phyloP scores from a whole-genome alignment of 1,140 invertebrate species.

The Leptinotarsa texana region DNA sequence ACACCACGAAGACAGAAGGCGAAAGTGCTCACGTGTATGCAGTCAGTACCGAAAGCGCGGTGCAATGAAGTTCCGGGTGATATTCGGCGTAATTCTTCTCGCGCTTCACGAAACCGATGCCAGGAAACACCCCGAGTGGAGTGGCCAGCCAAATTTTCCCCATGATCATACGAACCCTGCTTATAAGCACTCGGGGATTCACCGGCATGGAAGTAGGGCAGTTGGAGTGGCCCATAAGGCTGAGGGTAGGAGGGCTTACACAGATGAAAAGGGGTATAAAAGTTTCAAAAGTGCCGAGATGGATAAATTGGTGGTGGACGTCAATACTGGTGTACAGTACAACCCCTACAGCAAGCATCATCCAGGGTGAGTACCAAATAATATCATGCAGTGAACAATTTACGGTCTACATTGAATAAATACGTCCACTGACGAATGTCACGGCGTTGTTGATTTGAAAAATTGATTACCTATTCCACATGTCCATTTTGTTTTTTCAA shows the following conservation, averaged over 20 bases:
- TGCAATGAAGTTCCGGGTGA: conserved; percentile 5
- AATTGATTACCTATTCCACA: too few relatives aligned
- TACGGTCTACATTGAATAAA: too few relatives aligned
- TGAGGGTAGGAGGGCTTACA: background rate
- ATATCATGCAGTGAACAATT: too few relatives aligned
- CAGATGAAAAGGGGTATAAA: background rate
- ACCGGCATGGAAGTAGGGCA: background rate
- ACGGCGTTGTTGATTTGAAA: too few relatives aligned
- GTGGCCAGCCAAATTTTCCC: background rate
- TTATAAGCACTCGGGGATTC: background rate
- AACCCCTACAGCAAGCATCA: conserved; percentile 45
- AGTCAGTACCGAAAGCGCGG: conserved; percentile 12
- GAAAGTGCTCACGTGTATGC: conserved; percentile 26
- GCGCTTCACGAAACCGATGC: background rate
- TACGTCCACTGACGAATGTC: too few relatives aligned
- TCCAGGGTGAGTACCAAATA: conserved; percentile 35
- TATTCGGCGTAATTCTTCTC: background rate
- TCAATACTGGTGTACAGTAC: conserved; percentile 34
- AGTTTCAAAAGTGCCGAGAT: conserved; percentile 4
- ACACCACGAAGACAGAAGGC: conserved; percentile 23
- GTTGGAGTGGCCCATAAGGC: background rate
- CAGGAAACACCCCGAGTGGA: background rate
- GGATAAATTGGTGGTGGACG: conserved; percentile 30
- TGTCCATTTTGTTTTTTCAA: too few relatives aligned
- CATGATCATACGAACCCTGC: background rate